Percentiles rank a stretch among this genome's conserved stretches.
These are phyloP conservation scores for Ennomos fuscantarius DNA, from an alignment of 2,888 invertebrate species.

Conservation along the genomic window DNA sequence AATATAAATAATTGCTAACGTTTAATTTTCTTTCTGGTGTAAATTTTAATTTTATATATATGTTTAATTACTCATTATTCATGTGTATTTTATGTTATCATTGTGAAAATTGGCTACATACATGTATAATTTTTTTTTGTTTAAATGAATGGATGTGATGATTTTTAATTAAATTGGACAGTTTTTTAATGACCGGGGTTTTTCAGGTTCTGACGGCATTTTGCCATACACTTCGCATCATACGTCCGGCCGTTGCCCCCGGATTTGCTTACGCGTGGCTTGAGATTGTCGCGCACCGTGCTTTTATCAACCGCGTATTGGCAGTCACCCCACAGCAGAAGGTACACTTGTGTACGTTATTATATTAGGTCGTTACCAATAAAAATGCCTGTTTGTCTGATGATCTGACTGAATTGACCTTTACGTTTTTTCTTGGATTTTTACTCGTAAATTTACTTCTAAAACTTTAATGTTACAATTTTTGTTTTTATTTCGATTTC, in stretches of 20 bases:
- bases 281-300: conserved; percentile 98
- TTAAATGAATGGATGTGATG: too few species aligned
- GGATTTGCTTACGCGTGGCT: conserved; percentile 99
- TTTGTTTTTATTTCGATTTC: too few species aligned
- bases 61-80: background rate
- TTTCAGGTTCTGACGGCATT: conserved; percentile 94
- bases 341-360: conserved; percentile 56
- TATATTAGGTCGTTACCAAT: too few species aligned
- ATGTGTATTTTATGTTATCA: conserved; percentile 1
- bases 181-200: background rate
- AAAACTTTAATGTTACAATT: too few species aligned
- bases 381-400: too few species aligned
- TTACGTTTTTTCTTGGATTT: too few species aligned
- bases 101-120: background rate
- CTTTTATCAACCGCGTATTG: conserved; percentile 97
- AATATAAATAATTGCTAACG: too few species aligned
- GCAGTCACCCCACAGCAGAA: conserved; percentile 96
- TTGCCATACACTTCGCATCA: conserved; percentile 97
- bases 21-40: too few species aligned
- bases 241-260: conserved; percentile 96
- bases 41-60: too few species aligned
- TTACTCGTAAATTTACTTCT: too few species aligned
- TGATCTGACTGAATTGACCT: too few species aligned
- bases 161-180: background rate
- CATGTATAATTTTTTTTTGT: background rate